phyloP scores from a whole-genome alignment of 2,797 vertebrate species.

The Peromyscus attwateri region DNA sequence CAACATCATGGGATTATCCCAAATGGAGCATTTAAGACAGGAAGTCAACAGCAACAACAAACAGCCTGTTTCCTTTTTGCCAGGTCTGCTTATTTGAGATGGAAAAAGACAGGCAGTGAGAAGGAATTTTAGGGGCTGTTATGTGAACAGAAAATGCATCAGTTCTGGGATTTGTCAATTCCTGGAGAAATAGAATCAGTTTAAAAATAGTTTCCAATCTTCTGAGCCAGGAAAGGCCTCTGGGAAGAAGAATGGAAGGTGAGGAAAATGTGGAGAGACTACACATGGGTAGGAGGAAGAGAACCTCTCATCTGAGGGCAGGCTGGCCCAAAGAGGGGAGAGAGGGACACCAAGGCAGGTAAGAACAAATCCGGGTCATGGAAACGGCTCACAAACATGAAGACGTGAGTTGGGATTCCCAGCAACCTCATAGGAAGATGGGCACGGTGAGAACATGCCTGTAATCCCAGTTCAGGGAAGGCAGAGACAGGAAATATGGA shows the following conservation, averaged over 20 bases:
- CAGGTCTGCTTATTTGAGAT: neutral
- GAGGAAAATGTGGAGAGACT: neutral
- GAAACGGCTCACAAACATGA: neutral
- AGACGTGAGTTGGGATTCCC: neutral
- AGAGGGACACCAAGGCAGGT: neutral
- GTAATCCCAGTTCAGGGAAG: neutral
- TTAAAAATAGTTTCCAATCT: constrained; percentile 31
- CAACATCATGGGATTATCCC: neutral
- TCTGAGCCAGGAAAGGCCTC: neutral
- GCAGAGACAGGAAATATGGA: neutral
- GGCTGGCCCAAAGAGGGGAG: neutral
- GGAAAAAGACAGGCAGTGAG: neutral
- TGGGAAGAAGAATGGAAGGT: constrained; percentile 30
- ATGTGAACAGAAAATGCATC: neutral
- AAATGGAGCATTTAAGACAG: neutral
- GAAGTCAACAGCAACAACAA: neutral
- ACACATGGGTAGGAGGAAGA: neutral
- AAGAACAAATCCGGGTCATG: neutral
- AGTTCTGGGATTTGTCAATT: constrained; percentile 5
- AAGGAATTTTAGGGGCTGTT: neutral
- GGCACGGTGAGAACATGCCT: neutral
- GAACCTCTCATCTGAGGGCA: neutral
- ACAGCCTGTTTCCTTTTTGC: neutral
- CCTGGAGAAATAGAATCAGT: neutral
- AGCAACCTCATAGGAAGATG: too few relatives aligned